Conservation (phyloP, 2,797 vertebrate species). For the Okamejei kenojei region DNA sequence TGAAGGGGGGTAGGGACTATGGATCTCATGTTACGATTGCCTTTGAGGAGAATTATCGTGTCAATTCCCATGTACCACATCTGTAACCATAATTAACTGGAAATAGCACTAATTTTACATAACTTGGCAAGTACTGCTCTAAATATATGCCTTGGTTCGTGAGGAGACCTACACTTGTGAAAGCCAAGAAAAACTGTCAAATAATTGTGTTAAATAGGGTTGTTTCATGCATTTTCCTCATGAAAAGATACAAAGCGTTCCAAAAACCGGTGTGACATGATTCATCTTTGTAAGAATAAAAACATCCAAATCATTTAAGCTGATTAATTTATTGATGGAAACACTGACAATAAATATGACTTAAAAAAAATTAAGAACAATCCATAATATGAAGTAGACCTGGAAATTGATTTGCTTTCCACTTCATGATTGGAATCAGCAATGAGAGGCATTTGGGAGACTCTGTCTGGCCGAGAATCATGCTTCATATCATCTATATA, state of each 20-base stretch:
- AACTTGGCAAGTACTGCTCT: neutral
- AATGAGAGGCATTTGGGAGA: neutral
- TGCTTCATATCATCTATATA: neutral
- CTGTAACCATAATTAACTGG: neutral
- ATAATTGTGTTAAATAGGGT: neutral
- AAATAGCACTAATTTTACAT: neutral
- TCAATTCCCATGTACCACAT: neutral
- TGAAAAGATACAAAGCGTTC: neutral
- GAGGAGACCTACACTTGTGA: neutral
- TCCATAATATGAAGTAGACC: neutral
- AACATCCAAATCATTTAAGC: neutral
- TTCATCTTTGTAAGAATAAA: neutral
- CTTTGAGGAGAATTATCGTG: neutral
- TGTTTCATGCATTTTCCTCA: neutral
- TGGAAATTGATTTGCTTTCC: neutral
- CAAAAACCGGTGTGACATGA: neutral
- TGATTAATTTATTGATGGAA: neutral
- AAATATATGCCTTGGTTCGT: neutral
- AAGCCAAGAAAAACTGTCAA: neutral
- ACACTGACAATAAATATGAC: neutral
- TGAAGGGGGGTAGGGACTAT: neutral
- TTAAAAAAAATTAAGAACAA: neutral
- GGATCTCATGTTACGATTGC: neutral
- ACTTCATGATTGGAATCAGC: neutral
- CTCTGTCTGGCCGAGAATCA: neutral